A percentile compares a stretch with the other conserved stretches of the same genome.
These are phyloP conservation scores for Nerophis lumbriciformis DNA, from an alignment of 2,113 vertebrate genomes.

Conservation along the genomic window DNA sequence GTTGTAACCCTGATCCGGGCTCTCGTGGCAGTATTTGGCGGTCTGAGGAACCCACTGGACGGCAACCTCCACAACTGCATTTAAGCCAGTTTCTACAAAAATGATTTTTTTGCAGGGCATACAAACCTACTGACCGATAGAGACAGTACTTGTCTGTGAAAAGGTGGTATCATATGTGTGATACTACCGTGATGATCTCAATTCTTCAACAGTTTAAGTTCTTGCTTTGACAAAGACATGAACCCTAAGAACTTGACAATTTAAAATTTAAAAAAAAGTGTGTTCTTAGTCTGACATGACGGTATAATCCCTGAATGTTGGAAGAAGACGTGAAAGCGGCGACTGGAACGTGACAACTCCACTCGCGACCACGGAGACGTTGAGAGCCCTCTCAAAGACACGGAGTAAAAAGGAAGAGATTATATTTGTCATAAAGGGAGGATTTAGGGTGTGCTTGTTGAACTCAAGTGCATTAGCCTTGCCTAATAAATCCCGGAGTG, in stretches of 20 bases:
- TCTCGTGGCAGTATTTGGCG: too few relatives aligned
- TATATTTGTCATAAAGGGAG: neutral
- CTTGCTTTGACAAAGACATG: neutral
- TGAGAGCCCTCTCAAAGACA: neutral
- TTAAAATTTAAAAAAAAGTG: too few relatives aligned
- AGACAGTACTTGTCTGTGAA: too few relatives aligned
- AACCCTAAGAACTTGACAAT: neutral
- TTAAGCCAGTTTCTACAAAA: too few relatives aligned
- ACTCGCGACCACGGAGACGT: neutral
- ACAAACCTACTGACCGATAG: too few relatives aligned
- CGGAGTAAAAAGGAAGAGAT: neutral
- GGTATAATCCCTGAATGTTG: neutral
- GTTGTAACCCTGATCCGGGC: too few relatives aligned
- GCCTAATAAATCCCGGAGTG: neutral
- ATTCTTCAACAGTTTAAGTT: too few relatives aligned
- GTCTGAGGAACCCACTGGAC: too few relatives aligned
- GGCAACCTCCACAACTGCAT: too few relatives aligned
- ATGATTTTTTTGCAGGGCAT: too few relatives aligned
- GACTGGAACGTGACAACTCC: neutral
- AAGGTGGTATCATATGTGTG: too few relatives aligned
- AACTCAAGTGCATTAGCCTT: neutral
- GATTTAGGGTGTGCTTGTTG: neutral
- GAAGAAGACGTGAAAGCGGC: neutral
- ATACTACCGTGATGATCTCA: too few relatives aligned
- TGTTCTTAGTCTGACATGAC: neutral